These are phyloP conservation scores for Drosophila ezoana DNA, from an alignment of 2,888 invertebrate species.

Conservation along the genomic window DNA sequence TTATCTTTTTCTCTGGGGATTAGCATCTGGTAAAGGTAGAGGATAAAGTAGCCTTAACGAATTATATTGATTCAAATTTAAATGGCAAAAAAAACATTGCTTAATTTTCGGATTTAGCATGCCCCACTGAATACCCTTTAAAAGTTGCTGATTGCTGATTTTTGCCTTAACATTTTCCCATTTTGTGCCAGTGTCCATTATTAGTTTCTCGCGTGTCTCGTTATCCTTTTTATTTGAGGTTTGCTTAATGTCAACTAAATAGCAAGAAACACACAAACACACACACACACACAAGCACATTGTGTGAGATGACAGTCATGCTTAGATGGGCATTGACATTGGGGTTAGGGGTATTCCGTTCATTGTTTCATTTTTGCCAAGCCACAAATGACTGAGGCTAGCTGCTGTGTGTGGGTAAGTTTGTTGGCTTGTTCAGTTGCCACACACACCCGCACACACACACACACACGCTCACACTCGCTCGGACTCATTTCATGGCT, in stretches of 20 bases:
- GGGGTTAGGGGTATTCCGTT: slow-evolving; percentile 41
- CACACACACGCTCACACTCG: neutral
- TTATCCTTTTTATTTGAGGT: slow-evolving; percentile 81
- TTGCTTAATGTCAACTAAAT: slow-evolving; percentile 78
- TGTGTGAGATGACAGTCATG: slow-evolving; percentile 5
- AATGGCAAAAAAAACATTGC: no score
- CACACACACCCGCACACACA: slow-evolving; percentile 2
- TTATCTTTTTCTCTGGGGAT: no score
- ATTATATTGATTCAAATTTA: no score
- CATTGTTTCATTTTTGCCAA: slow-evolving; percentile 50
- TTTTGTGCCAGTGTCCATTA: slow-evolving; percentile 44
- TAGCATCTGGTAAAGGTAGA: no score
- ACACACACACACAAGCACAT: slow-evolving; percentile 8
- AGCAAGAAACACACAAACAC: slow-evolving; percentile 43
- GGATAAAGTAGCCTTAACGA: no score
- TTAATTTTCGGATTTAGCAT: no score
- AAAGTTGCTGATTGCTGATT: no score
- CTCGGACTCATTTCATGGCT: slow-evolving; percentile 69
- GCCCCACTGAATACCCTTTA: no score
- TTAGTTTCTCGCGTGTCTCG: slow-evolving; percentile 75
- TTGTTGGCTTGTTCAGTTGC: slow-evolving; percentile 3
- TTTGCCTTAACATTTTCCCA: no score
- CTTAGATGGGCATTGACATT: slow-evolving; percentile 39
- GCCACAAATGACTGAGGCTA: slow-evolving; percentile 41
- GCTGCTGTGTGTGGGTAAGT: slow-evolving; percentile 9